phyloP scores from a whole-genome alignment of 2,888 invertebrate genomes.

The Lissocephala sabroskyi region DNA sequence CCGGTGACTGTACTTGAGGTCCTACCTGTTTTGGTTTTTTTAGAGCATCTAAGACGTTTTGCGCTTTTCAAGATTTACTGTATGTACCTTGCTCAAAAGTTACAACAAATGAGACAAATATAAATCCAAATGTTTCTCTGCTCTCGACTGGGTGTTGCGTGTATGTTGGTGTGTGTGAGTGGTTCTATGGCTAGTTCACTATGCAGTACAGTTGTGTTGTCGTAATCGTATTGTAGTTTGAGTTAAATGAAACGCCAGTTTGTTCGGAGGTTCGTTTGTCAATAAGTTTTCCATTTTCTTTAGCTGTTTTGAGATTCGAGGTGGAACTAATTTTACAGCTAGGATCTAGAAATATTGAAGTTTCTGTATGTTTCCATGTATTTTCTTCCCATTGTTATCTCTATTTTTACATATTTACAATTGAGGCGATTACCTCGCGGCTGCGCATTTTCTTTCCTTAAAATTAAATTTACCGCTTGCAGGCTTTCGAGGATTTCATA shows the following conservation, averaged over 20 bases:
- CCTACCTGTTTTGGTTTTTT: conserved; percentile 25
- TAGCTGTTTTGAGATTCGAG: conserved; percentile 12
- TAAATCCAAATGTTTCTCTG: conserved; percentile 23
- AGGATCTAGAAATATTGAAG: conserved; percentile 39
- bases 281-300: conserved; percentile 5
- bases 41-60: conserved; percentile 47
- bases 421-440: no score
- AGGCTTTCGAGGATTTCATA: no score
- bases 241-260: conserved; percentile 65
- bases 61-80: conserved; percentile 59
- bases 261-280: conserved; percentile 58
- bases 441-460: no score
- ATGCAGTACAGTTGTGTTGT: conserved; percentile 10
- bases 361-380: conserved; percentile 38
- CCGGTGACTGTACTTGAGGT: conserved; percentile 15
- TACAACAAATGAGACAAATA: conserved; percentile 18
- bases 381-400: conserved; percentile 19
- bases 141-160: no score
- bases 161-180: conserved; percentile 9
- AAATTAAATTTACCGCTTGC: no score
- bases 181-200: conserved; percentile 33
- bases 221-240: conserved; percentile 4
- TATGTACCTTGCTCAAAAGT: no score
- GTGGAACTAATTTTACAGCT: conserved; percentile 51
- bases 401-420: conserved; percentile 55